Conservation (phyloP, 2,113 vertebrate genomes). For the Telmatochromis sp. region DNA sequence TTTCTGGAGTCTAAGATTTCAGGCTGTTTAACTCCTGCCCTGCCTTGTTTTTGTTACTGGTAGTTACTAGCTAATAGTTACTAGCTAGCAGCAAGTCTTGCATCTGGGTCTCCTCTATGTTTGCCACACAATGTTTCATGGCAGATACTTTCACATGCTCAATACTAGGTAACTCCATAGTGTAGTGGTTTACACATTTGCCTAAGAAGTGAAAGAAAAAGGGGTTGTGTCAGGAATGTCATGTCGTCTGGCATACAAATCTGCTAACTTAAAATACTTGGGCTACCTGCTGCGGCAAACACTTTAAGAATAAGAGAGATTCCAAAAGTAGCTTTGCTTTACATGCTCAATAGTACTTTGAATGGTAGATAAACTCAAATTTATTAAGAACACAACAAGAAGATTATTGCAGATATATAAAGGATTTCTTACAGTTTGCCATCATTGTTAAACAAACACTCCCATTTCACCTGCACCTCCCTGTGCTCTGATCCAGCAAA, state of each 20-base stretch:
- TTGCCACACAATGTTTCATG: background rate
- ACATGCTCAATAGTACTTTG: background rate
- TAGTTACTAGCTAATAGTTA: background rate
- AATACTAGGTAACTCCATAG: background rate
- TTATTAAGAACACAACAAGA: background rate
- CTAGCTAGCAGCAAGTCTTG: background rate
- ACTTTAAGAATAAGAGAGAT: background rate
- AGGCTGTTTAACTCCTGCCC: background rate
- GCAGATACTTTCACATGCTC: background rate
- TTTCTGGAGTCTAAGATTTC: background rate
- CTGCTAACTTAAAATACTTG: background rate
- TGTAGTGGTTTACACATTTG: background rate
- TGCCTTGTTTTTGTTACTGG: background rate
- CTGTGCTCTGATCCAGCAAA: background rate
- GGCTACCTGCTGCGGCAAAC: background rate
- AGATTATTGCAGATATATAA: background rate
- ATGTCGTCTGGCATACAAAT: background rate
- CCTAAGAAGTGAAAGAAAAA: background rate
- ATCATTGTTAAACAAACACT: background rate
- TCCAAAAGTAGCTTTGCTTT: background rate
- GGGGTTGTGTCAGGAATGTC: background rate
- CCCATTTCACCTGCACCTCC: background rate
- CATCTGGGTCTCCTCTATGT: background rate
- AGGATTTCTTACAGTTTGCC: background rate
- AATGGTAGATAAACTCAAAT: background rate